Evolutionary conservation across 2,113 vertebrate species (phyloP), one percentile per base, ranked within the genome.

Genomic region (Eonycteris spelaea): DNA sequence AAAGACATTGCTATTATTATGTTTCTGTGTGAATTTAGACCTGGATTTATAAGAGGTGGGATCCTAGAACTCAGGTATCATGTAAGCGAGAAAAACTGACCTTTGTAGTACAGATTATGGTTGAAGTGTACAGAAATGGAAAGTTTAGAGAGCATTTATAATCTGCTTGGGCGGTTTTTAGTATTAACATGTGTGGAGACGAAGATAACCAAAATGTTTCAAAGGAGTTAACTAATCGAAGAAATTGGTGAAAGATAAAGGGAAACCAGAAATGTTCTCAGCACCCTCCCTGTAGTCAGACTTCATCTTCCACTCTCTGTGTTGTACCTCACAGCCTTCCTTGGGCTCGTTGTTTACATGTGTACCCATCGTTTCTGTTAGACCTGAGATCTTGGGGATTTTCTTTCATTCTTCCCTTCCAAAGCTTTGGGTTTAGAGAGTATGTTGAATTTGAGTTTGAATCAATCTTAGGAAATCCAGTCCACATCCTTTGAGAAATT

Each of bases 401-500:
- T 78, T 75, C 33, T 15, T 15, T 79, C 33, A 59, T 51, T 45
- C 67, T 88, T 51, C 16, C 43, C 40, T 24, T 65, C 67, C 59
- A 70, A 40, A 74, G 77, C 12, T 59, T 80, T 84, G 90, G 77
- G 24, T 45, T 93, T 86, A 51, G 74, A 57, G n/a, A 63, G 73
- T 74, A 48, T 59, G 65, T 67, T 74, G 77, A 94, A 87, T 85
- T 68, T 94, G 88, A 97, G 80, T 95, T 86, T 89, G 38, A 95
- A 79, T 95, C 92, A 90, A 40, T 94, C 90, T 51, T 85, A 85
- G n/a, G 87, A 95, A 95, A 93, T 61, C 38, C n/a, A 53, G 43
- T 92, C 70, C 75, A 67, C 30, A 65, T 80, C 63, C 70, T 86
- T 55, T 55, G 92, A 96, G 96, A 97, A 91, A 95, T 84, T 87